These are phyloP conservation scores for Metaphire vulgaris DNA, from an alignment of 1,140 invertebrate species.

Conservation along the genomic window DNA sequence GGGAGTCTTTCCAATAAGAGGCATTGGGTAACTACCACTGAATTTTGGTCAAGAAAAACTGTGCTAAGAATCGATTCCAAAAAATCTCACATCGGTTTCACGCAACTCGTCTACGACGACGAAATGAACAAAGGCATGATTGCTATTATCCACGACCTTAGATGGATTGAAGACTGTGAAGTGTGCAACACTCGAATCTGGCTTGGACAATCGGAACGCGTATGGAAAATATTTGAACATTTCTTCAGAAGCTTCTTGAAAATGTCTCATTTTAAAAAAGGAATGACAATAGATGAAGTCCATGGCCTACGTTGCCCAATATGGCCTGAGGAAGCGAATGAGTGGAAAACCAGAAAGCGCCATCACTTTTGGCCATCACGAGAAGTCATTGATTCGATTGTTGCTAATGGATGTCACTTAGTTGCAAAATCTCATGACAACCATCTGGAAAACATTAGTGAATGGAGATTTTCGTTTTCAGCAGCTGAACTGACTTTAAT, in stretches of 20 bases:
- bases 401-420: background rate
- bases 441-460: background rate
- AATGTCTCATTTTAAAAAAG: background rate
- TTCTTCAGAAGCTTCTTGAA: background rate
- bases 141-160: too few relatives aligned
- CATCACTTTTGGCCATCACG: background rate
- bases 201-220: background rate
- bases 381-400: background rate
- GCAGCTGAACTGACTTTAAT: background rate
- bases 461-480: background rate
- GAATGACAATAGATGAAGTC: background rate
- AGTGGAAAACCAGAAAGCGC: background rate
- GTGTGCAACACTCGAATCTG: too few relatives aligned
- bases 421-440: background rate
- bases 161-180: too few relatives aligned
- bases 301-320: background rate
- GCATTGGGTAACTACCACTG: too few relatives aligned
- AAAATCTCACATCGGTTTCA: background rate
- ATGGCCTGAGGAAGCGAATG: background rate
- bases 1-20: background rate
- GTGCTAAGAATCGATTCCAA: background rate
- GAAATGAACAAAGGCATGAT: too few relatives aligned
- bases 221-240: background rate
- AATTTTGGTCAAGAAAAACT: too few relatives aligned
- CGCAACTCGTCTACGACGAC: background rate